Percentiles rank a stretch among this genome's conserved stretches.
Conservation (phyloP, 2,113 vertebrate species). For the Periophthalmus modestus region DNA sequence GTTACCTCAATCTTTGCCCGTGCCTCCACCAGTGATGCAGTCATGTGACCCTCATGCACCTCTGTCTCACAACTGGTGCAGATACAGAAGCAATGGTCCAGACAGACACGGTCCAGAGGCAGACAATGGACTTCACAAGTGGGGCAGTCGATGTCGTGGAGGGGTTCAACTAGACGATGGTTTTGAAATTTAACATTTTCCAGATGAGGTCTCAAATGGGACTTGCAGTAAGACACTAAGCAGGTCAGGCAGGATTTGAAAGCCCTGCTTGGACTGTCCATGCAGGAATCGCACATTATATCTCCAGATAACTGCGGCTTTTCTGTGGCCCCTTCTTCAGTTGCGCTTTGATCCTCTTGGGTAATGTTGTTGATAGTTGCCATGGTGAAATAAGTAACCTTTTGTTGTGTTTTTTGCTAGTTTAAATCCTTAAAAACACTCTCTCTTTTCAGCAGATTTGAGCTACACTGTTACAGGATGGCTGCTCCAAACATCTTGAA, state of each 20-base stretch:
- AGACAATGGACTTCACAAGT: slow-evolving; percentile 78
- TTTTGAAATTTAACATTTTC: slow-evolving; percentile 81
- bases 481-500: slow-evolving; percentile 1
- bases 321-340: neutral
- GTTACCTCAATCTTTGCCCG: slow-evolving; percentile 75
- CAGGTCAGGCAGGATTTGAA: slow-evolving; percentile 87
- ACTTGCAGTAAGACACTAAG: slow-evolving; percentile 85
- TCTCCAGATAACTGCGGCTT: slow-evolving; percentile 14
- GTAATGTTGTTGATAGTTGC: neutral
- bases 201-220: slow-evolving; percentile 83
- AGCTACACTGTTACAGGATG: neutral
- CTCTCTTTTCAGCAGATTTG: neutral
- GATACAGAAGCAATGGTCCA: slow-evolving; percentile 73
- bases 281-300: slow-evolving; percentile 83
- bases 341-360: slow-evolving; percentile 18
- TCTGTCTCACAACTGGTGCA: slow-evolving; percentile 76
- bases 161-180: slow-evolving; percentile 80
- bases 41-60: slow-evolving; percentile 52
- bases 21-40: slow-evolving; percentile 57
- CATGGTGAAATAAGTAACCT: slow-evolving; percentile 29
- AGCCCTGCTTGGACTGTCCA: slow-evolving; percentile 61
- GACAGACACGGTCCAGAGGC: slow-evolving; percentile 82
- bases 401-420: neutral
- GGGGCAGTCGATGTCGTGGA: slow-evolving; percentile 73
- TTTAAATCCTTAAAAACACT: neutral